Evolutionary conservation across 2,113 vertebrate species (phyloP), one percentile per base, ranked within the genome.

Genomic region (Crotalus helleri): DNA sequence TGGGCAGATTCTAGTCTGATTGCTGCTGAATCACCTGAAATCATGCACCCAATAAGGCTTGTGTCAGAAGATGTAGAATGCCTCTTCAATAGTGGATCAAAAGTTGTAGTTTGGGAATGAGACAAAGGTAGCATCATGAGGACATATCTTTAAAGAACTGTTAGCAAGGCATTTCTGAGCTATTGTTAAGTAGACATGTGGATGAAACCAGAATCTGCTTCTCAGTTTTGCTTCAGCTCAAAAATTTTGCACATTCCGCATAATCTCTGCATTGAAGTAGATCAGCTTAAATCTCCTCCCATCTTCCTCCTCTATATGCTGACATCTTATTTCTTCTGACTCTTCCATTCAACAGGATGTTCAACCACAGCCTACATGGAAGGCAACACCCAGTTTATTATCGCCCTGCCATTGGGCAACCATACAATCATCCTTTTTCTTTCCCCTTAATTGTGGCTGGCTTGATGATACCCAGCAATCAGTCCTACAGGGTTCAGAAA

Each of bases 401-500:
- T 92, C 87, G 87, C 89, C 64, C 91, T 92, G 61, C 92, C 24
- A 57, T 87, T 26, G 55, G 92, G 87, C 92, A 87, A 92, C 92
- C 87, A 89, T 92, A 92, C 92, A 92, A 92, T 92, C 87, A 87
- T 81, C 61, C 61, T 74, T 87, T 81, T 64, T 89, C 87, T 55
- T 92, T 21, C 87, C 61, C 92, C 92, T 89, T 81, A 89, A 92
- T 92, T 92, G 92, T 92, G 92, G 92, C 92, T 81, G 92, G 61
- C 85, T 61, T 7, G 91, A 87, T 89, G 92, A 92, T 92, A 92
- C 87, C 92, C 92, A 58, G 87, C 92, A 92, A 92, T 92, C 92
- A 92, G 92, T 74, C 92, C 81, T 23, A 24, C 24, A 55, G 61
- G 87, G 92, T 57, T 92, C 92, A 81, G 92, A 81, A 89, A 61